These are phyloP conservation scores for Epinephelus coioides DNA, from an alignment of 2,797 vertebrate species.

Conservation along the genomic window DNA sequence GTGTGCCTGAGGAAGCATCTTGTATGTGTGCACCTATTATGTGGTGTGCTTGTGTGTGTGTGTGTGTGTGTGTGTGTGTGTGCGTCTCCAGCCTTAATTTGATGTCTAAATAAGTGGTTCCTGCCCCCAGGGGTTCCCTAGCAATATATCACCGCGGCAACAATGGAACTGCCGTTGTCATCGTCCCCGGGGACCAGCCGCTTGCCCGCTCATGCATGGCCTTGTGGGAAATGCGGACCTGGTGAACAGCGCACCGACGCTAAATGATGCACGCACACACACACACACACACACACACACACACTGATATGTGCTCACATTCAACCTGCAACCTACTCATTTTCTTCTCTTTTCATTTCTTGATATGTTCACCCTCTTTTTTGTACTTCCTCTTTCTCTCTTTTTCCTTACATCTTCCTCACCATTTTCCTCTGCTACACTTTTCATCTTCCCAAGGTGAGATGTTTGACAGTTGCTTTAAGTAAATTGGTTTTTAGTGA, in stretches of 20 bases:
- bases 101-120: conserved; percentile 86
- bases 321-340: conserved; percentile 44
- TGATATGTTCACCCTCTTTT: conserved; percentile 21
- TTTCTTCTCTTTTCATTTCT: conserved; percentile 43
- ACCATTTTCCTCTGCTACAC: conserved; percentile 1
- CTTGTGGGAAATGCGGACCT: conserved; percentile 77
- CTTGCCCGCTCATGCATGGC: conserved; percentile 76
- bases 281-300: conserved; percentile 26
- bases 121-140: conserved; percentile 72
- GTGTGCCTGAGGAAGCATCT: conserved; percentile 30
- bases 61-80: conserved; percentile 41
- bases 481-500: conserved; percentile 62
- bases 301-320: conserved; percentile 35
- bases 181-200: conserved; percentile 67
- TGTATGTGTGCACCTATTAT: conserved; percentile 44
- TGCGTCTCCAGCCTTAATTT: conserved; percentile 80
- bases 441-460: conserved; percentile 55
- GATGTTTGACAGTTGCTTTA: conserved; percentile 62
- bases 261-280: conserved; percentile 63
- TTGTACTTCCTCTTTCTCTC: not conserved
- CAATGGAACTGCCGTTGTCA: conserved; percentile 76
- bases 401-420: conserved; percentile 26
- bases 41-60: conserved; percentile 10
- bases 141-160: conserved; percentile 80
- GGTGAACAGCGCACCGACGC: conserved; percentile 56